Base-by-base conservation (phyloP, 2,113 vertebrate species). In the Callipepla californica region DNA sequence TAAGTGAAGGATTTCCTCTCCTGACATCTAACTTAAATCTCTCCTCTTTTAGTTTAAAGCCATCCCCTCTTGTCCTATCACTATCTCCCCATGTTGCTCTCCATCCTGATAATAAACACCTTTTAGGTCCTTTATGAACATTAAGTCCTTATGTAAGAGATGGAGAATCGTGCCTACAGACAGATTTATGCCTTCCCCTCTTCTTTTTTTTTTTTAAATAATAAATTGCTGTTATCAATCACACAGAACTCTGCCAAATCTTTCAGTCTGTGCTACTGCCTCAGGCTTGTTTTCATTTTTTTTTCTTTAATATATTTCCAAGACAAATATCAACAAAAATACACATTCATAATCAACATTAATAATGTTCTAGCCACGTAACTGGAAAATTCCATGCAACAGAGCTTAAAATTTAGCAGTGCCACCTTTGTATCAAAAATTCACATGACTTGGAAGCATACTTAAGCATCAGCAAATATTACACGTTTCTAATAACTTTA, bases 391-490 rank as follows among this genome's bases (percentile, higher is more conserved):
- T 90, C 62, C 48, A 58, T 72, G 57, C 66, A 87, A 80, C 9
- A 61, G 48, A 82, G 23, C n/a, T 59, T 81, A 69, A 92, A 90
- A 84, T 89, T 89, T 79, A 81, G 77, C 77, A 87, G 48, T 23
- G 38, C 67, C 91, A 81, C 78, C 74, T 81, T 72, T 78, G 48
- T 85, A 79, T 62, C 78, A 94, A 53, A n/a, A 58, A 55, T 28
- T 58, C 25, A 38, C 5, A 58, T 67, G 68, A 74, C 50, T 50
- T 9, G 26, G 63, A 87, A 93, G 50, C 34, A 53, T 42, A 69
- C 32, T 26, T 87, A 82, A 19, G 65, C 45, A 85, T 90, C 50
- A 76, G 79, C 85, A 92, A 91, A 36, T n/a, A 87, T 65, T 72
- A 75, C 30, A 45, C 18, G 61, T 81, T 90, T 85, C 7, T 76